These are phyloP conservation scores for Tetraodon nigroviridis DNA, from an alignment of 2,113 vertebrate genomes.

Conservation along the genomic window DNA sequence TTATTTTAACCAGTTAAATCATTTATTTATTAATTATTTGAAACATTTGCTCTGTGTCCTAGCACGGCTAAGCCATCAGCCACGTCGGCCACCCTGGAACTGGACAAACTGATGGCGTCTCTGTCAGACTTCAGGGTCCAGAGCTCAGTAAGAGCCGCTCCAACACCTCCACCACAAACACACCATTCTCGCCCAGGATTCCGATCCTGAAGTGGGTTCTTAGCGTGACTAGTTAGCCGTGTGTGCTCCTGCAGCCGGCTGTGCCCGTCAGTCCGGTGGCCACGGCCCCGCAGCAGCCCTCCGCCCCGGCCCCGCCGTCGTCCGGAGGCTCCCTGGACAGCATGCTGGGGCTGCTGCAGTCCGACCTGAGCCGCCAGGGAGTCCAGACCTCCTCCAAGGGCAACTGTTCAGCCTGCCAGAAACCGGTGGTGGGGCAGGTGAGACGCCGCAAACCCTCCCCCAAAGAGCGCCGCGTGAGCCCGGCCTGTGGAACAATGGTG, in stretches of 20 bases:
- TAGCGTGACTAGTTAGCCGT: too few species aligned
- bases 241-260: constrained; percentile 46
- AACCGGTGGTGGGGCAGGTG: constrained; percentile 88
- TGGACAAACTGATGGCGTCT: constrained; percentile 90
- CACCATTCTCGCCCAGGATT: too few species aligned
- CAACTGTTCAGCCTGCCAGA: constrained; percentile 85
- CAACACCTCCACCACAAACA: background rate
- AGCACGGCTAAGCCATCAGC: constrained; percentile 78
- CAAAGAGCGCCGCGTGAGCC: too few species aligned
- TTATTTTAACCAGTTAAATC: background rate
- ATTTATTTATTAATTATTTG: background rate
- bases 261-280: constrained; percentile 58
- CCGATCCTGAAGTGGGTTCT: background rate
- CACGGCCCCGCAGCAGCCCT: constrained; percentile 49
- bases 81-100: constrained; percentile 87
- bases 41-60: constrained; percentile 11
- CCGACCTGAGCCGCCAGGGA: constrained; percentile 84
- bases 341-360: constrained; percentile 89
- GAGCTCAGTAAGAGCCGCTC: constrained; percentile 77
- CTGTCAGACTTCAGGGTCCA: constrained; percentile 90
- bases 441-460: background rate
- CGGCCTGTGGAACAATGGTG: too few species aligned
- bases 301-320: constrained; percentile 47
- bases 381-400: constrained; percentile 86
- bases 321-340: constrained; percentile 81